phyloP scores from a whole-genome alignment of 2,113 vertebrate genomes.

The Pelobates fuscus region DNA sequence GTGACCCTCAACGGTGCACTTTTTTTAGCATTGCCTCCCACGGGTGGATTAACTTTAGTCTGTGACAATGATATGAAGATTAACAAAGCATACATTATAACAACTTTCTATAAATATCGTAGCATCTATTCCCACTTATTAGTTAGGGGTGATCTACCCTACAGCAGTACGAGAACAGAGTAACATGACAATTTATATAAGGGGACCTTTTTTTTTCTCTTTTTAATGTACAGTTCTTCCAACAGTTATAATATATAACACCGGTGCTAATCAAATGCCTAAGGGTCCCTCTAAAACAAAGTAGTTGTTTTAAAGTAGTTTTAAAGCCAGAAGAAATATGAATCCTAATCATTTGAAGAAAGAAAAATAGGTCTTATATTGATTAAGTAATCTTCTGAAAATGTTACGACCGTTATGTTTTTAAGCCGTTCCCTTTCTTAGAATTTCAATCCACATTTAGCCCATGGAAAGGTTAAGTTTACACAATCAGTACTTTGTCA shows the following conservation, averaged over 20 bases:
- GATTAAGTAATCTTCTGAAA: no score
- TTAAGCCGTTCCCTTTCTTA: no score
- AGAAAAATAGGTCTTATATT: background rate
- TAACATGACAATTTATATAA: conserved; percentile 3
- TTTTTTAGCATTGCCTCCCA: no score
- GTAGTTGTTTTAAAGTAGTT: background rate
- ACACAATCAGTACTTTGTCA: conserved; percentile 1
- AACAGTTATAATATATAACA: conserved; percentile 2
- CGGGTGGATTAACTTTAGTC: no score
- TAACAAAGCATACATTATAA: no score
- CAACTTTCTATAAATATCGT: no score
- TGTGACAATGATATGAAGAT: no score
- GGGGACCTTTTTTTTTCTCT: no score
- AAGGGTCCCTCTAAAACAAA: background rate
- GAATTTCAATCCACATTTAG: conserved; percentile 10
- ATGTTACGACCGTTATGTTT: no score
- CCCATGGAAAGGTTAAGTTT: background rate
- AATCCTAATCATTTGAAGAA: background rate
- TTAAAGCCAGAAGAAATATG: background rate
- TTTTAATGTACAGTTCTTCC: conserved; percentile 25
- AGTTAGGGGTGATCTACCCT: no score
- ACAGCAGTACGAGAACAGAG: background rate
- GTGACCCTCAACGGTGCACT: no score
- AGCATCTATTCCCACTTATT: no score
- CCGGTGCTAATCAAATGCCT: background rate